These are phyloP conservation scores for Eurystomus gularis DNA, from an alignment of 2,113 vertebrate species.

Conservation along the genomic window DNA sequence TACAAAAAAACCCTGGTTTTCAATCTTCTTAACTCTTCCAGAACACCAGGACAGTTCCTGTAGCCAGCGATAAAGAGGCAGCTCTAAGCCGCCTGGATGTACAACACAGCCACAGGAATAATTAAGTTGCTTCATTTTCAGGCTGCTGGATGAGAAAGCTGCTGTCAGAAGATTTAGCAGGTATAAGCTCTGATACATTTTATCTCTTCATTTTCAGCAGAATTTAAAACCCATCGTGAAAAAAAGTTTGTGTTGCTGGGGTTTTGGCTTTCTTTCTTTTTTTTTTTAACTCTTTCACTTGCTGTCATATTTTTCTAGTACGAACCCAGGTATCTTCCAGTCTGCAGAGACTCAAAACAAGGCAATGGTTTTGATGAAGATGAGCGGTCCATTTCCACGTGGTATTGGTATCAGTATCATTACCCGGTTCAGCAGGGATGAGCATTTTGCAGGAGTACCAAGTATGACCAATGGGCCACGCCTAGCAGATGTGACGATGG, in stretches of 20 bases:
- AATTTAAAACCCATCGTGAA: background rate
- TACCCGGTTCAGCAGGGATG: background rate
- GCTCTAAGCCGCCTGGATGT: background rate
- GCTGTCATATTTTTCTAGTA: background rate
- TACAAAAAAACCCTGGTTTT: background rate
- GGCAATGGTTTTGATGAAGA: background rate
- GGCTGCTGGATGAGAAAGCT: conserved; percentile 14
- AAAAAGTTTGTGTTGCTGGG: background rate
- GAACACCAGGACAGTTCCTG: conserved; percentile 7
- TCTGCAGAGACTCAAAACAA: background rate
- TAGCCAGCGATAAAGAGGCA: background rate
- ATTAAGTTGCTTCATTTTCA: conserved; percentile 52
- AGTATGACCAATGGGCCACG: background rate
- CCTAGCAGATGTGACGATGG: background rate
- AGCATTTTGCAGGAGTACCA: background rate
- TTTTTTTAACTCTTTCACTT: background rate
- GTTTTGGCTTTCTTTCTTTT: background rate
- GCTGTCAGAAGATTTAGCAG: conserved; percentile 25
- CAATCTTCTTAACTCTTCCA: conserved; percentile 10
- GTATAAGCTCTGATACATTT: conserved; percentile 23
- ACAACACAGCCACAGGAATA: background rate
- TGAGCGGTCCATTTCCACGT: background rate
- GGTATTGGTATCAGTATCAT: background rate
- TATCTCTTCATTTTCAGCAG: background rate
- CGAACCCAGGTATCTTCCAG: background rate